A percentile compares a stretch with the other conserved stretches of the same genome.
These are phyloP conservation scores for Tubulanus polymorphus DNA, from an alignment of 2,888 invertebrate species.

Conservation along the genomic window DNA sequence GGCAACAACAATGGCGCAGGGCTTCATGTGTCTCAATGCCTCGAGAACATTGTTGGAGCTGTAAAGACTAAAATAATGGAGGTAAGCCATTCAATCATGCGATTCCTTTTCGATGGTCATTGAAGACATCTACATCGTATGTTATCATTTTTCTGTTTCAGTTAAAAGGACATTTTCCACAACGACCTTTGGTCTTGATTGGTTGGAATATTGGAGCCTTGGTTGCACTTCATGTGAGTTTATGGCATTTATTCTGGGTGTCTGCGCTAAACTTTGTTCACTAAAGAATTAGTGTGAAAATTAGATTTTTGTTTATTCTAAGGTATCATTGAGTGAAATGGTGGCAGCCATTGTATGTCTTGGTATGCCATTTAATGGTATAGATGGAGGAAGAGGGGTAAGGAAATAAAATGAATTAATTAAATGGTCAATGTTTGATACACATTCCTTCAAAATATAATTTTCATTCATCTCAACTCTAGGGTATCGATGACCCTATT, in stretches of 20 bases:
- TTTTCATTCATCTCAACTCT: not conserved
- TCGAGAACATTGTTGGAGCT: conserved; percentile 55
- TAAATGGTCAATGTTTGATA: no score
- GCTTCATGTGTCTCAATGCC: conserved; percentile 44
- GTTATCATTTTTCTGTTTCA: conserved; percentile 27
- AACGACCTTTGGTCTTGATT: conserved; percentile 69
- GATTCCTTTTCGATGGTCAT: not conserved
- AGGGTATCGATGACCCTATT: conserved; percentile 70
- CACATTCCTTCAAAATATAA: no score
- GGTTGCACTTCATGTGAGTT: conserved; percentile 66
- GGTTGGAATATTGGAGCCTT: conserved; percentile 75
- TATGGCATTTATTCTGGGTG: conserved; percentile 4
- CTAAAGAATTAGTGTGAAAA: conserved; percentile 1
- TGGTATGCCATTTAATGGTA: conserved; percentile 72
- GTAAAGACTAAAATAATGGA: conserved; percentile 69
- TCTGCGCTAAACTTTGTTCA: not conserved
- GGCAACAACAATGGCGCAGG: conserved; percentile 38
- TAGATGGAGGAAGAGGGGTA: conserved; percentile 68
- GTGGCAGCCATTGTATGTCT: conserved; percentile 72
- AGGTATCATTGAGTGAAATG: conserved; percentile 68
- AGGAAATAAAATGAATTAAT: no score
- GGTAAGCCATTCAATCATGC: conserved; percentile 26
- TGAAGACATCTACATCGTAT: not conserved
- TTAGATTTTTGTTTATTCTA: conserved; percentile 15
- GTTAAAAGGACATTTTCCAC: conserved; percentile 64